Percentiles rank a stretch among this genome's conserved stretches.
phyloP scores from a whole-genome alignment of 2,797 vertebrate genomes.

The Pantherophis vulpinus region DNA sequence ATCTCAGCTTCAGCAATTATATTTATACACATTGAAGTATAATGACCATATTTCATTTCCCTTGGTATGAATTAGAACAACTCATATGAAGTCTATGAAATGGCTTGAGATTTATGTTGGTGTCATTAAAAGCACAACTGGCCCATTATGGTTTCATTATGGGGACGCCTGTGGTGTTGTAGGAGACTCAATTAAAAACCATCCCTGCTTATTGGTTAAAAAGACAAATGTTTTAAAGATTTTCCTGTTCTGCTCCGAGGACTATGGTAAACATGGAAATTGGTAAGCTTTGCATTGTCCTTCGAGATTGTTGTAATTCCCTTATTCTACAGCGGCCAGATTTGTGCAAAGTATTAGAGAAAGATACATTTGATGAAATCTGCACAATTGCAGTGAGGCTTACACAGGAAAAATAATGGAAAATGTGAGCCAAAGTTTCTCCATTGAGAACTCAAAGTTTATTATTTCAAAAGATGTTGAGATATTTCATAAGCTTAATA shows the following conservation, averaged over 20 bases:
- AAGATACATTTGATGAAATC: background rate
- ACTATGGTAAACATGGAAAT: background rate
- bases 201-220: background rate
- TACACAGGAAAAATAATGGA: background rate
- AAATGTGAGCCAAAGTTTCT: background rate
- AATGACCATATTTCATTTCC: background rate
- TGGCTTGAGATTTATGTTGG: rapidly evolving
- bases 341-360: conserved; percentile 9
- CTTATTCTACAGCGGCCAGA: background rate
- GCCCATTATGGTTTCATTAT: conserved; percentile 22
- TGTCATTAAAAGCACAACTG: background rate
- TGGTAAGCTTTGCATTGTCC: background rate
- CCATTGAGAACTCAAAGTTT: background rate
- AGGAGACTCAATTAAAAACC: background rate
- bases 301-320: background rate
- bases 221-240: conserved; percentile 28
- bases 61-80: background rate
- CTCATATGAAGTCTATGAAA: background rate
- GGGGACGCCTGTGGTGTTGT: background rate
- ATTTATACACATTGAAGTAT: conserved; percentile 6
- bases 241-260: background rate
- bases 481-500: background rate
- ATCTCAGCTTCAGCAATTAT: background rate
- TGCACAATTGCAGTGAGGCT: background rate
- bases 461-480: background rate